A percentile compares a stretch with the other conserved stretches of the same genome.
Evolutionary conservation across 2,888 invertebrate species (phyloP).

Genomic region (Pristionchus arcanus): DNA sequence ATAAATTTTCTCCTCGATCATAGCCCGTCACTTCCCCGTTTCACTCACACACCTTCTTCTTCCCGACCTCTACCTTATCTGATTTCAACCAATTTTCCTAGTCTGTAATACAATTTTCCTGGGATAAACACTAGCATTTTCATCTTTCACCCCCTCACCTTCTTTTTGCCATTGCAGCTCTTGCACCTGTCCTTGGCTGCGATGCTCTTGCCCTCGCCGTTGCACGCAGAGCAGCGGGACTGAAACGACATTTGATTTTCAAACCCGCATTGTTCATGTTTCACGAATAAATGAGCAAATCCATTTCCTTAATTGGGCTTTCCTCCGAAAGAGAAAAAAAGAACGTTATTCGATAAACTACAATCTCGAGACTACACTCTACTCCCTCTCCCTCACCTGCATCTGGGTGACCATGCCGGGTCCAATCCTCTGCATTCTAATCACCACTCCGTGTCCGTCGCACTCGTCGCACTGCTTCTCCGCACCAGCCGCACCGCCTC

Average conservation of each 20-base stretch:
- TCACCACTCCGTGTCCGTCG: slow-evolving; percentile 90
- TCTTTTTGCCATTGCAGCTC: slow-evolving; percentile 92
- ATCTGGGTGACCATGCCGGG: slow-evolving; percentile 92
- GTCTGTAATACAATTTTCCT: no score
- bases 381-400: slow-evolving; percentile 82
- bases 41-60: slow-evolving; percentile 84
- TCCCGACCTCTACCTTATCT: no score
- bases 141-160: slow-evolving; percentile 78
- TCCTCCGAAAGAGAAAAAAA: not conserved
- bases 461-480: slow-evolving; percentile 92
- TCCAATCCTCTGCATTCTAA: slow-evolving; percentile 84
- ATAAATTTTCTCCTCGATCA: no score
- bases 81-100: no score
- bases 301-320: no score
- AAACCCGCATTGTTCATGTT: no score
- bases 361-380: not conserved
- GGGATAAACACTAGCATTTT: no score
- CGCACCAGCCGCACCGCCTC: slow-evolving; percentile 93
- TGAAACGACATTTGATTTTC: not conserved
- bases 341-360: not conserved
- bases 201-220: slow-evolving; percentile 87
- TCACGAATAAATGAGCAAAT: no score
- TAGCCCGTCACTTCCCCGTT: no score
- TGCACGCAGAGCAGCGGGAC: slow-evolving; percentile 84
- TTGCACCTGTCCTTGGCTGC: slow-evolving; percentile 92